These are phyloP conservation scores for Acomys russatus DNA, from an alignment of 2,797 vertebrate species.

Conservation along the genomic window DNA sequence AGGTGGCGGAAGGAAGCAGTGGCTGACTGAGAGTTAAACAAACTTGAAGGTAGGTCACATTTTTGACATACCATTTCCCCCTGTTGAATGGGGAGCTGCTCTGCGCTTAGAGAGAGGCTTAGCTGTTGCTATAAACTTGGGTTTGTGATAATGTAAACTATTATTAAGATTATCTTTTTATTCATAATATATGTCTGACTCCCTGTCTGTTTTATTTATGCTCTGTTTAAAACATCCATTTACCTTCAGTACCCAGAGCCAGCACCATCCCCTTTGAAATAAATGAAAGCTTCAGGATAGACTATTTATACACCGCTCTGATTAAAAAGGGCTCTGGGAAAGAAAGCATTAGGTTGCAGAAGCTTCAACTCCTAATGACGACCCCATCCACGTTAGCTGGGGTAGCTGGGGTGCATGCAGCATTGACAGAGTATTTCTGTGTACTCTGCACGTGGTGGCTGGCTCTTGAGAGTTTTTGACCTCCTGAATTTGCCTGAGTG, in stretches of 20 bases:
- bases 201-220: slow-evolving; percentile 78
- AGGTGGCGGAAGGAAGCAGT: slow-evolving; percentile 79
- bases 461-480: slow-evolving; percentile 6
- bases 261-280: slow-evolving; percentile 25
- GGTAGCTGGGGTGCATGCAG: slow-evolving; percentile 19
- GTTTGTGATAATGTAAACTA: slow-evolving; percentile 83
- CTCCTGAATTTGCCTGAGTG: background rate
- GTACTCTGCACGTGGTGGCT: slow-evolving; percentile 2
- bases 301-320: slow-evolving; percentile 31
- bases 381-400: slow-evolving; percentile 40
- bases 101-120: slow-evolving; percentile 81
- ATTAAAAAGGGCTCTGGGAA: slow-evolving; percentile 61
- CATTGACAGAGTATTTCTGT: slow-evolving; percentile 42
- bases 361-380: slow-evolving; percentile 52
- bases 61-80: slow-evolving; percentile 81
- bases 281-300: slow-evolving; percentile 5
- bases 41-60: slow-evolving; percentile 82
- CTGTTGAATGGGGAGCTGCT: slow-evolving; percentile 77
- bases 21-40: slow-evolving; percentile 83
- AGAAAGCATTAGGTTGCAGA: slow-evolving; percentile 51
- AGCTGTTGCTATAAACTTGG: slow-evolving; percentile 81
- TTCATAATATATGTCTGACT: slow-evolving; percentile 78
- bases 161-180: slow-evolving; percentile 86
- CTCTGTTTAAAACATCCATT: slow-evolving; percentile 72
- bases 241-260: slow-evolving; percentile 61